These are phyloP conservation scores for Aphidius colemani DNA, from an alignment of 2,888 invertebrate species.

Conservation along the genomic window DNA sequence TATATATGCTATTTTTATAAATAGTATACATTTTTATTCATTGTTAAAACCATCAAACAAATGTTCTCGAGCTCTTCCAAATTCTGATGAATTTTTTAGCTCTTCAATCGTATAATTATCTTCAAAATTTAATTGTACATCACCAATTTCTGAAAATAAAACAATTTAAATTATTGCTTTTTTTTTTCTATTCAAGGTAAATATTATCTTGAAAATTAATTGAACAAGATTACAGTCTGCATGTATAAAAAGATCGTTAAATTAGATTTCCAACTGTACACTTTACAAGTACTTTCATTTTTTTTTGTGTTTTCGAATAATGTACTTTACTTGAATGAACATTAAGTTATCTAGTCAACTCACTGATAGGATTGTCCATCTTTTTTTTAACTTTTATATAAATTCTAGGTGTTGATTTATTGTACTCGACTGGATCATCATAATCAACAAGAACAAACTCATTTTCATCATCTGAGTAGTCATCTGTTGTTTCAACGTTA, in stretches of 20 bases:
- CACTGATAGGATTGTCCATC: conserved; percentile 17
- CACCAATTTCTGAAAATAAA: conserved; percentile 16
- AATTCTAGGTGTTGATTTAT: conserved; percentile 20
- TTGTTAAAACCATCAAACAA: no score
- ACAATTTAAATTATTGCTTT: not conserved
- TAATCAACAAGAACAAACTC: conserved; percentile 24
- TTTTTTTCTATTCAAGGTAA: not conserved
- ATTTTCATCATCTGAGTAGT: conserved; percentile 15
- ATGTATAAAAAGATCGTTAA: no score
- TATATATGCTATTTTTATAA: no score
- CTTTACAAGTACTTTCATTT: no score
- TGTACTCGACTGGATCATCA: conserved; percentile 6
- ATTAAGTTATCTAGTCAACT: conserved; percentile 1
- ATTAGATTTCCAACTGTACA: no score
- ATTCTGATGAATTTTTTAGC: not conserved
- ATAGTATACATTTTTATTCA: no score
- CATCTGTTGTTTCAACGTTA: not conserved
- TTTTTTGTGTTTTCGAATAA: no score
- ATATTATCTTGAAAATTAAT: not conserved
- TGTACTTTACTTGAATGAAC: no score
- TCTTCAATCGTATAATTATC: not conserved
- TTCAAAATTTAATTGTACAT: conserved; percentile 14
- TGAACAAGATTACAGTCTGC: not conserved
- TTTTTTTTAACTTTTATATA: conserved; percentile 21
- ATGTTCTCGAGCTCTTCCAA: no score